phyloP scores from a whole-genome alignment of 2,113 vertebrate genomes.

The Eudyptes chrysolophus region DNA sequence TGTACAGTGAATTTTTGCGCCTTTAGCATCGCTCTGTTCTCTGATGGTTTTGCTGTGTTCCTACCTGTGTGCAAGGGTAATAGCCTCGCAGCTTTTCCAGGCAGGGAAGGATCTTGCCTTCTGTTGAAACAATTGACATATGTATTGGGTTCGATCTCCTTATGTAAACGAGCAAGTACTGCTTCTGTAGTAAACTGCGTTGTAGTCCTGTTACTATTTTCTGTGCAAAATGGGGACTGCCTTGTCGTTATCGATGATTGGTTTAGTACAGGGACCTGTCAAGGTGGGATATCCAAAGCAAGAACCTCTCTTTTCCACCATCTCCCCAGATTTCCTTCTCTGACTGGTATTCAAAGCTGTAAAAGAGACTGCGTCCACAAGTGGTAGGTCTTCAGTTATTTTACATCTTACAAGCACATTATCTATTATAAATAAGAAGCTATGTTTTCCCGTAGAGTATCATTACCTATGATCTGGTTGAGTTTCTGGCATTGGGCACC shows the following conservation, averaged over 20 bases:
- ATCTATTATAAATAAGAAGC: neutral
- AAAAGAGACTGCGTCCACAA: neutral
- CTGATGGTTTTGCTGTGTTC: neutral
- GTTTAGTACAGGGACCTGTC: neutral
- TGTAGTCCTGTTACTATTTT: neutral
- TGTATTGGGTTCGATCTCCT: rapidly evolving
- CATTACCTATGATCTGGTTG: neutral
- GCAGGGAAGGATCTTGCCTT: neutral
- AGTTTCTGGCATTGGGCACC: neutral
- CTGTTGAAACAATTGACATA: neutral
- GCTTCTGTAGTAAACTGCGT: neutral
- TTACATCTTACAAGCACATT: neutral
- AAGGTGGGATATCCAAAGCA: neutral
- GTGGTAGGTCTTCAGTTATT: neutral
- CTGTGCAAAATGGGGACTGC: neutral
- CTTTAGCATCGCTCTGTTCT: neutral
- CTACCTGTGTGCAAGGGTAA: neutral
- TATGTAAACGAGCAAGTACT: neutral
- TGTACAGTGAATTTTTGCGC: neutral
- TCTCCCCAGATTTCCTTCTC: neutral
- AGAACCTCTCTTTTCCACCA: neutral
- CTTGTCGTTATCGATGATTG: neutral
- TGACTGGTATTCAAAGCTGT: neutral
- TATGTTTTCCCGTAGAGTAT: neutral
- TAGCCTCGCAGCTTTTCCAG: neutral